Base-by-base conservation (phyloP, 2,113 vertebrate genomes). In the Pseudopodoces humilis region DNA sequence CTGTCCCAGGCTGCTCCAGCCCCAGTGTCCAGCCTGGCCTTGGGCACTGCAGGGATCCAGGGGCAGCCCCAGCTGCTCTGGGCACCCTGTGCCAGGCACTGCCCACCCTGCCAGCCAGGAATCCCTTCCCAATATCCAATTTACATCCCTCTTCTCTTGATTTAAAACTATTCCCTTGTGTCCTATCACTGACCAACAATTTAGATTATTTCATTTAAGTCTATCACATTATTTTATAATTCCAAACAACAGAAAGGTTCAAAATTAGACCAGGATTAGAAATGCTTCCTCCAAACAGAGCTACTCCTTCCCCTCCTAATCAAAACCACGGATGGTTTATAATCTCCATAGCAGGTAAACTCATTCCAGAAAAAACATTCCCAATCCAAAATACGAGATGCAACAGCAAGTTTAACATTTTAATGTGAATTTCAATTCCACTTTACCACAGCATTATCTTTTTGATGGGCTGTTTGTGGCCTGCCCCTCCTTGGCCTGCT, bases 201-300 rank as follows among this genome's bases (percentile, higher is more conserved):
- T 59, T 52, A 43, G 33, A 68, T 88, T 37, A 60, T 37, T 25
- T 28, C 31, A 27, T 27, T 67, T 12, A 6, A 71, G 59, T 39
- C 53, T 60, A 78, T 52, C 33, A 46, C 60, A 33, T 83, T 83
- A 39, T n/a, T 80, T 96, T 55, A 41, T 30, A 39, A 64, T 37
- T 86, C 90, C 59, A 75, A 80, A 37, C 33, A 96, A 49, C 49
- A 89, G 22, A 91, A 31, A 70, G 43, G 56, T 55, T 46, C 65
- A 91, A 92, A 41, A 90, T 81, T 6, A 93, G 27, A 80, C 1
- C 22, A 44, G 35, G 53, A 64, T 67, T 88, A 88, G 81, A 94
- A 95, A 95, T 23, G 85, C 33, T 91, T 77, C 22, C 64, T 69
- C 82, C 82, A 63, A 94, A 91, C 56, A 52, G 92, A 93, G 49